Percentiles rank a stretch among this genome's conserved stretches.
These are phyloP conservation scores for Tetramorium parvispinum DNA, from an alignment of 1,140 invertebrate genomes.

Conservation along the genomic window DNA sequence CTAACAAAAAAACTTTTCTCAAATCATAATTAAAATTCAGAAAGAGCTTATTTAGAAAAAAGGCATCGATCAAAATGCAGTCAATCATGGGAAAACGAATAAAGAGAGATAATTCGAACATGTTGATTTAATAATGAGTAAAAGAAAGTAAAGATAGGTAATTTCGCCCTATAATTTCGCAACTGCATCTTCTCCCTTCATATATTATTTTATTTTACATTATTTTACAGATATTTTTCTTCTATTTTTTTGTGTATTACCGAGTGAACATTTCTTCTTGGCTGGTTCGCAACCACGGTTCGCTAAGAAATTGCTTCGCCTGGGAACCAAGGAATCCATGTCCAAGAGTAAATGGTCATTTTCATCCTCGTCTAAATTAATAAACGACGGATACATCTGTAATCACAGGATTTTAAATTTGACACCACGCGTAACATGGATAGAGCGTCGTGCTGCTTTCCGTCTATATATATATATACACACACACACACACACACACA, in stretches of 20 bases:
- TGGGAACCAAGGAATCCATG: slow-evolving; percentile 79
- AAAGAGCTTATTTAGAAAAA: neutral
- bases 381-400: slow-evolving; percentile 65
- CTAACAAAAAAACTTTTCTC: neutral
- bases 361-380: slow-evolving; percentile 70
- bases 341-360: slow-evolving; percentile 80
- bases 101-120: neutral
- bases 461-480: neutral
- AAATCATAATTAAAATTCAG: neutral
- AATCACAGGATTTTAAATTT: slow-evolving; percentile 45
- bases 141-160: neutral
- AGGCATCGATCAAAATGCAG: neutral
- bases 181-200: neutral
- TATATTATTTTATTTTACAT: neutral
- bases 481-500: no score
- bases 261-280: slow-evolving; percentile 79
- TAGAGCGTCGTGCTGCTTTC: neutral
- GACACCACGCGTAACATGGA: neutral
- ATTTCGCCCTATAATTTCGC: neutral
- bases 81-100: neutral
- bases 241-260: slow-evolving; percentile 71
- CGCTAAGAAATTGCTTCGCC: slow-evolving; percentile 67
- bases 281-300: slow-evolving; percentile 70
- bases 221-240: neutral
- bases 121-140: neutral